Evolutionary conservation across 2,888 invertebrate species (phyloP).

Genomic region (Tricholauxania praeusta): DNA sequence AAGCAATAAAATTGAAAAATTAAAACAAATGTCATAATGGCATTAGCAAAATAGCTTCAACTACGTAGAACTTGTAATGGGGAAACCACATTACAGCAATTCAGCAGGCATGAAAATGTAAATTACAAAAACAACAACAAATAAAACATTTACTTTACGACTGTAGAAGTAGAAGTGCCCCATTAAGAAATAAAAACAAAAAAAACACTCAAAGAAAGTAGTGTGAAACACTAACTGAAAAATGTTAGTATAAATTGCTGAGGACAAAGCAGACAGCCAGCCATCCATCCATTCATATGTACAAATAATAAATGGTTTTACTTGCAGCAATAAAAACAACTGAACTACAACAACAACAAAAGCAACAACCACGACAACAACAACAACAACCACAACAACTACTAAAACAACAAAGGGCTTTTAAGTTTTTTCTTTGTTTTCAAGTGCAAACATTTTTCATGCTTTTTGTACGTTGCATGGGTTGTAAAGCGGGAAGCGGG

Average conservation of each 20-base stretch:
- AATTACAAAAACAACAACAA: slow-evolving; percentile 1
- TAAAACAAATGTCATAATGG: not conserved
- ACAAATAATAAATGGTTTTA: not conserved
- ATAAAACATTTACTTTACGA: not conserved
- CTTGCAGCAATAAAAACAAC: not conserved
- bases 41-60: not conserved
- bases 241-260: slow-evolving; percentile 10
- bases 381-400: not conserved
- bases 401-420: slow-evolving; percentile 7
- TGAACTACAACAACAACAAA: not conserved
- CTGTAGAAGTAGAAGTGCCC: not conserved
- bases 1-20: too few relatives aligned
- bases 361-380: not conserved
- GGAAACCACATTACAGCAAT: slow-evolving; percentile 5
- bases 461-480: not conserved
- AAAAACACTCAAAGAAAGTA: not conserved
- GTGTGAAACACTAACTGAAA: not conserved
- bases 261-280: not conserved
- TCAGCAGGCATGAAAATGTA: slow-evolving; percentile 6
- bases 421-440: not conserved
- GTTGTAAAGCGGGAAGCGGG: not conserved
- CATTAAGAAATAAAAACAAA: not conserved
- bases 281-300: too few relatives aligned
- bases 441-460: slow-evolving; percentile 17
- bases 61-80: not conserved